phyloP scores from a whole-genome alignment of 2,113 vertebrate genomes.

The Crotalus tigris region DNA sequence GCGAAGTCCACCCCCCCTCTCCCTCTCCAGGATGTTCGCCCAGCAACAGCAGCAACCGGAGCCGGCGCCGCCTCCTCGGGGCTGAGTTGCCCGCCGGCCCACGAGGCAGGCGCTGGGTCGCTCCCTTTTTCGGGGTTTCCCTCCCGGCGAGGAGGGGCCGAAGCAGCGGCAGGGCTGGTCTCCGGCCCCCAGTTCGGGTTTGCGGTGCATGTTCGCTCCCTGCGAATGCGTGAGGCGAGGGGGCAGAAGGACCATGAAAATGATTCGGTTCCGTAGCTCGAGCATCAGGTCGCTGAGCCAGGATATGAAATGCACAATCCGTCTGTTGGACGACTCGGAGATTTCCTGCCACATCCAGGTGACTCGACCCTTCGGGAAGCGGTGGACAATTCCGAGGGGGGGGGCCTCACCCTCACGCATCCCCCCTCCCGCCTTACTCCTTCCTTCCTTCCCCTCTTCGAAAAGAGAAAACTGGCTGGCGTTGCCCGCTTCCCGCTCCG shows the following conservation, averaged over 20 bases:
- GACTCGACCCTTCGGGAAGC: background rate
- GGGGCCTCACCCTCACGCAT: background rate
- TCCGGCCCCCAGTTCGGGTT: slow-evolving; percentile 24
- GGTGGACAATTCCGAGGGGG: background rate
- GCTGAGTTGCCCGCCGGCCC: slow-evolving; percentile 33
- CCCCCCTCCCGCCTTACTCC: background rate
- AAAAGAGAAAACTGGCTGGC: background rate
- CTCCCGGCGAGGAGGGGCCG: slow-evolving; percentile 7
- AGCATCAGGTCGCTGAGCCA: slow-evolving; percentile 87
- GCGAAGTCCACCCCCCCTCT: background rate
- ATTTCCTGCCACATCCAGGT: slow-evolving; percentile 93
- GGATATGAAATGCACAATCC: slow-evolving; percentile 89
- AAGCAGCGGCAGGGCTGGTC: slow-evolving; percentile 29
- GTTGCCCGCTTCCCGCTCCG: background rate
- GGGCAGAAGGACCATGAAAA: slow-evolving; percentile 80
- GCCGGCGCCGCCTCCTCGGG: slow-evolving; percentile 19
- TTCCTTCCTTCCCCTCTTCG: background rate
- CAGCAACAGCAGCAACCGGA: slow-evolving; percentile 15
- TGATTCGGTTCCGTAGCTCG: slow-evolving; percentile 93
- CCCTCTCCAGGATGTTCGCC: background rate
- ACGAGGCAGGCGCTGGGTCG: slow-evolving; percentile 14
- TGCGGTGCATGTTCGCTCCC: slow-evolving; percentile 68
- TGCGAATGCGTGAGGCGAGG: slow-evolving; percentile 64
- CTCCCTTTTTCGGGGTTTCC: background rate
- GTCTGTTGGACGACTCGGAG: slow-evolving; percentile 91